Base-by-base conservation (phyloP, 2,888 invertebrate species). In the Craniophora ligustri region DNA sequence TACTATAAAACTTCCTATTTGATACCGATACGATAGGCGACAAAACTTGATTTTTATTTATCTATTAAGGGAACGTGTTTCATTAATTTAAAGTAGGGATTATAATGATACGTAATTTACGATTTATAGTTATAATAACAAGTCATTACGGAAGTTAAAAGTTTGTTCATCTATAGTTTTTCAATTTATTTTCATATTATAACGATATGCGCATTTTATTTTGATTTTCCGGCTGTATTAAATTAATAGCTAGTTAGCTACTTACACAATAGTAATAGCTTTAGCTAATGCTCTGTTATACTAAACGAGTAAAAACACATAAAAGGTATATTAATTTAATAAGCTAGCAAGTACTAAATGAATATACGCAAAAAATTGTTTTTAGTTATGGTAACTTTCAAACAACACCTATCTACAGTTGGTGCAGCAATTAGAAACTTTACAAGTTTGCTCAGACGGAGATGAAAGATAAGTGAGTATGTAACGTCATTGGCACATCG, bases 391-490 rank as follows among this genome's bases (percentile, higher is more conserved):
- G 14, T 40, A n/a, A 14, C 16, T 21, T 47, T 19, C 23, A 26
- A 44, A 32, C 11, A 18, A 10, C 23, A 11, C 19, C 11, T 40
- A 42, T 36, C n/a, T 18, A 19, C 15, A 18, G 2, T 30, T n/a
- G 41, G 40, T 44, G 38, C 26, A 39, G 61, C 49, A 68, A 51
- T 63, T 69, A 59, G 55, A 60, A 65, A 66, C 45, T 50, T 64
- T 42, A 56, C 26, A 63, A 57, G 35, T 60, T 42, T 31, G 38
- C 39, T 55, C 36, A 26, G 39, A 68, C 34, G 21, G 41, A 68
- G 73, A 68, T 71, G 45, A 26, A 49, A 71, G 71, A 73, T 73
- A 71, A 64, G 61, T 47, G 19, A 31, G 39, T 51, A 51, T 64
- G 58, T 67, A 30, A 57, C 61, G 57, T 66, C 45, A 59, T 61